Evolutionary conservation across 35 echinoderm and acorn worm genomes (phyloP).

Genomic region (Heliocidaris erythrogramma): DNA sequence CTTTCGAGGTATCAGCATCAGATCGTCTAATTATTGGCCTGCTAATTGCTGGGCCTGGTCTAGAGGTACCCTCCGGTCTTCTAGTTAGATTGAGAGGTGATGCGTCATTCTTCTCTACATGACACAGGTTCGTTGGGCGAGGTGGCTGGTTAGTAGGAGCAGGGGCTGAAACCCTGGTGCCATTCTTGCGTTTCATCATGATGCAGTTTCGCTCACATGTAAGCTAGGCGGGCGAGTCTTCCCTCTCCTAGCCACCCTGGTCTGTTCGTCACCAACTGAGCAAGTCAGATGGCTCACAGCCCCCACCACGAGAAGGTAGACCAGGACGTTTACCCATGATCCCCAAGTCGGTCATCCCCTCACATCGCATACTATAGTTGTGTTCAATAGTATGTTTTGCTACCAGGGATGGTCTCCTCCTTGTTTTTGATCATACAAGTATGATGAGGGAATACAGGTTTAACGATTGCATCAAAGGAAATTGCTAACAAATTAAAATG

Average conservation of each 20-base stretch:
- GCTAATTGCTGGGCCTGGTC: background rate
- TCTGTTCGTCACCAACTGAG: background rate
- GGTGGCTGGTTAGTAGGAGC: slow-evolving; percentile 3
- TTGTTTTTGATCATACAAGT: background rate
- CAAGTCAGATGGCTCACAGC: background rate
- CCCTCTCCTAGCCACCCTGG: slow-evolving; percentile 14
- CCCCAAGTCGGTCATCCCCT: slow-evolving; percentile 7
- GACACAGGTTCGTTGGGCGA: background rate
- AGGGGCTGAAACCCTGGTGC: slow-evolving; percentile 20
- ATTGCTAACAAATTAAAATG: too few species aligned
- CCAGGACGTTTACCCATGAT: background rate
- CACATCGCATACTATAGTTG: background rate
- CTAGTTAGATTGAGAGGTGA: background rate
- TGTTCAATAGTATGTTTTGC: background rate
- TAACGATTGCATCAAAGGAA: too few species aligned
- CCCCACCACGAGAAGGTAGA: slow-evolving; percentile 1
- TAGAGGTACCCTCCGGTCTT: background rate
- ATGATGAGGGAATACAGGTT: slow-evolving; percentile 16
- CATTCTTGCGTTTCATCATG: background rate
- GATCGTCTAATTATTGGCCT: background rate
- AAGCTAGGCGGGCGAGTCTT: background rate
- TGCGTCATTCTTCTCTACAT: background rate
- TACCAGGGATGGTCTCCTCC: slow-evolving; percentile 3
- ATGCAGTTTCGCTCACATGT: background rate
- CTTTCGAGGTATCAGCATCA: background rate